Base-by-base conservation (phyloP, 2,888 invertebrate species). In the Eubasilissa splendida region DNA sequence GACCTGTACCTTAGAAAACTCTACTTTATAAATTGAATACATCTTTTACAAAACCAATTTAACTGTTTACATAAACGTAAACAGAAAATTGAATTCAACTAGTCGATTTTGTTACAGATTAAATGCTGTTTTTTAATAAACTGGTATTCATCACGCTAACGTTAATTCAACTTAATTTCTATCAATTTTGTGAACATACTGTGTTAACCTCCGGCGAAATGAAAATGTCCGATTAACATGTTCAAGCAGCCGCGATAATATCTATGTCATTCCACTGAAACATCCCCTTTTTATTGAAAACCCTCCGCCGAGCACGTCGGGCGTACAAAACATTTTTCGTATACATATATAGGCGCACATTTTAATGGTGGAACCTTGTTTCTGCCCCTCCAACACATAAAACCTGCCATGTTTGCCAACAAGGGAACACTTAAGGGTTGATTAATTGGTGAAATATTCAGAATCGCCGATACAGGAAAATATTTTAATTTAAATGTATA, bases 401-500 rank as follows among this genome's bases (percentile, higher is more conserved):
- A 73, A 73, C 71, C 58, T 33, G 31, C 42, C 56, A 8, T 56
- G 71, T 56, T 73, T 73, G 56, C 54, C 56, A 73, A 31, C 56
- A 58, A 56, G 71, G 71, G 54, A 73, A 54, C 71, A 73, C 71
- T 73, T 56, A 73, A 7, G 71, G 33, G n/a, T 58, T 73, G 71
- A 73, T 73, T 73, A 73, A 73, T 73, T 73, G 56, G 56, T 33
- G 58, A 73, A 70, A 70, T 56, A 73, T 73, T 73, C 56, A 33
- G 58, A 58, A 73, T 56, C 31, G 8, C 56, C 71, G 50, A 68
- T 68, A 68, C 9, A 68, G 68, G 52, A n/a, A 68, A 68, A 68
- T 68, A 50, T 50, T 68, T 50, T 50, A 50, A 68, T 68, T 58
- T 58, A 58, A 58, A 58, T 58, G 58, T n/a, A 58, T 11, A n/a